Evolutionary conservation across 2,113 vertebrate genomes (phyloP).

Genomic region (Trematomus loennbergii): DNA sequence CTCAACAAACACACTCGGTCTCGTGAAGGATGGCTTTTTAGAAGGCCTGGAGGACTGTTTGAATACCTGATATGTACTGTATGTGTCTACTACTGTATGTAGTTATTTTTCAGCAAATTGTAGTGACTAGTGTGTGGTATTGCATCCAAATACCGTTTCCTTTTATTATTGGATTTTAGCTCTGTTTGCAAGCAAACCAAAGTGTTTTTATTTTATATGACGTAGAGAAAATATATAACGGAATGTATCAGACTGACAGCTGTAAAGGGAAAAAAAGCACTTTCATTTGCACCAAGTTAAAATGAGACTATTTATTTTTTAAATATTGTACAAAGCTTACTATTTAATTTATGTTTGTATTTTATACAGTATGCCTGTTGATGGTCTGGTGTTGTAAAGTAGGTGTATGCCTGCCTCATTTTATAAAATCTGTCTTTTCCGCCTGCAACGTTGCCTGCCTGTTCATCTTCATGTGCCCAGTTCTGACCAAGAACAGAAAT

Average conservation of each 20-base stretch:
- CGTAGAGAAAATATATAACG: conserved; percentile 48
- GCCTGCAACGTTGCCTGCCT: conserved; percentile 80
- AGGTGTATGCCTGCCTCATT: conserved; percentile 77
- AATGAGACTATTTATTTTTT: conserved; percentile 77
- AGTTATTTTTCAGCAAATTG: conserved; percentile 64
- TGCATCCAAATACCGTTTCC: conserved; percentile 57
- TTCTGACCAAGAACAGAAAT: conserved; percentile 45
- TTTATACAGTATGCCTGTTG: conserved; percentile 82
- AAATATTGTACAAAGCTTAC: conserved; percentile 77
- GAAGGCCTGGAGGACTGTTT: conserved; percentile 65
- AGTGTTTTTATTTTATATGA: conserved; percentile 79
- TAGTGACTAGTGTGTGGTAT: conserved; percentile 67
- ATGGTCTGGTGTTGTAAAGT: conserved; percentile 74
- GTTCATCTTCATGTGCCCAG: conserved; percentile 68
- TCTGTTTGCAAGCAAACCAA: conserved; percentile 80
- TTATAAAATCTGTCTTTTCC: conserved; percentile 64
- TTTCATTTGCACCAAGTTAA: conserved; percentile 79
- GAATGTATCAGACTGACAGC: conserved; percentile 74
- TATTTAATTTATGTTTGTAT: conserved; percentile 75
- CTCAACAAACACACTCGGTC: conserved; percentile 60
- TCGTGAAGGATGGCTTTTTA: conserved; percentile 64
- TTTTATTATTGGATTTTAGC: conserved; percentile 49
- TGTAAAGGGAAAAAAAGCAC: conserved; percentile 67
- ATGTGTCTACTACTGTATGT: conserved; percentile 65
- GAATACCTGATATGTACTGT: conserved; percentile 61